Evolutionary conservation across 2,888 invertebrate genomes (phyloP), one percentile per base, ranked within the genome.

Genomic region (Phengaris arion): DNA sequence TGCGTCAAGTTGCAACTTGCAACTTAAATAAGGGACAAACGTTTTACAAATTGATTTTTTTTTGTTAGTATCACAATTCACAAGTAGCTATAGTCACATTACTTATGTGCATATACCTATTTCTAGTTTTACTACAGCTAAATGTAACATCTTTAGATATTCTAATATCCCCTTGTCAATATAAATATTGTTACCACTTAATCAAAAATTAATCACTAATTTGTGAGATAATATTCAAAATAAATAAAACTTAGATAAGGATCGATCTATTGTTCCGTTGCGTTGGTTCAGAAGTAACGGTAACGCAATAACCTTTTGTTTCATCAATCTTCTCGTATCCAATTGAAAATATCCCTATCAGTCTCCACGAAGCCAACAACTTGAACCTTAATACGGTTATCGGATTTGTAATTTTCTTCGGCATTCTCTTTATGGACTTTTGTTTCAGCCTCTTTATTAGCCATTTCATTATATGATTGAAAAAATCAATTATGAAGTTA

Each of bases 301-400:
- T 77, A 74, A 78, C 74, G 76, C 78, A 79, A 79, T 78, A 79
- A 77, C 77, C 77, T 78, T 79, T 79, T 79, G 78, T 77, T 79
- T 77, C 78, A 79, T 79, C 79, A 79, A 79, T 79, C 79, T 77
- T 78, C 76, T 78, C 77, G 77, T 77, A 77, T 76, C 76, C 79
- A 77, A 74, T 54, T 54, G 72, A 54, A 22, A 72, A 72, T 72
- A 72, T 72, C 72, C 72, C 70, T 72, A 72, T 72, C 54, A 72
- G 72, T 52, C 64, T 52, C 64, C 64, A 64, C 64, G 64, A 64
- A 72, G 72, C 12, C 72, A 72, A 72, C 54, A n/a, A 54, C 35
- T 13, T 54, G 52, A n/a, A 22, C 52, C 72, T 35, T 72, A 72
- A 54, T 72, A 54, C 13, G 72, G 22, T 72, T 52, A 35, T 22